A percentile compares a stretch with the other conserved stretches of the same genome.
phyloP scores from a whole-genome alignment of 2,113 vertebrate species.

The Pogona vitticeps region DNA sequence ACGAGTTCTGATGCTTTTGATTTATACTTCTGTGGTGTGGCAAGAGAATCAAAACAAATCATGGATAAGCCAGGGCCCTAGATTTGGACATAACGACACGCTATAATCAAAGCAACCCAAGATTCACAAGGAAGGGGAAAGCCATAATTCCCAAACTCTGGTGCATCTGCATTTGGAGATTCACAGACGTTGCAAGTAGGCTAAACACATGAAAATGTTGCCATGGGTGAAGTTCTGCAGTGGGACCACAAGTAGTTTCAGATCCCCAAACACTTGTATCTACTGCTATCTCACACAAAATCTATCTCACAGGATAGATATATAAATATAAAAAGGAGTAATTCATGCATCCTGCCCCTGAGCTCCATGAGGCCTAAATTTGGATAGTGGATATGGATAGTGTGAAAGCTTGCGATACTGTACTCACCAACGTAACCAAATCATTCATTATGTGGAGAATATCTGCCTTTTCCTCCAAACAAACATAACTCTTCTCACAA shows the following conservation, averaged over 20 bases:
- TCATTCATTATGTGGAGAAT: neutral
- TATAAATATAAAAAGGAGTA: neutral
- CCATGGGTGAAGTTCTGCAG: neutral
- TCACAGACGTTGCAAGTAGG: neutral
- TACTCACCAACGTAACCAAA: neutral
- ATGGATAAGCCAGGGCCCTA: no score
- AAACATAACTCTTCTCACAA: constrained; percentile 32
- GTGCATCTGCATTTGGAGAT: neutral
- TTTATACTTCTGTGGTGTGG: no score
- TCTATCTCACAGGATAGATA: neutral
- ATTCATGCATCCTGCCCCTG: neutral
- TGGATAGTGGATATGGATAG: neutral
- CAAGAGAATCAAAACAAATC: neutral
- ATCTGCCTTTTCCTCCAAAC: constrained; percentile 4
- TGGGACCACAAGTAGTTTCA: no score
- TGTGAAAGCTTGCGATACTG: neutral
- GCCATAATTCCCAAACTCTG: no score
- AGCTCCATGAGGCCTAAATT: neutral
- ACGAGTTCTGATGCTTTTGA: no score
- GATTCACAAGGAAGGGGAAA: no score
- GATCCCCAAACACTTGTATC: neutral
- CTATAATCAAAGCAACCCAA: no score
- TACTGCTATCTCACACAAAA: neutral
- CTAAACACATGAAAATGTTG: neutral
- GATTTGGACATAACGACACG: no score